Percentiles rank a stretch among this genome's conserved stretches.
Conservation (phyloP, 2,888 invertebrate genomes). For the Melieria crassipennis region DNA sequence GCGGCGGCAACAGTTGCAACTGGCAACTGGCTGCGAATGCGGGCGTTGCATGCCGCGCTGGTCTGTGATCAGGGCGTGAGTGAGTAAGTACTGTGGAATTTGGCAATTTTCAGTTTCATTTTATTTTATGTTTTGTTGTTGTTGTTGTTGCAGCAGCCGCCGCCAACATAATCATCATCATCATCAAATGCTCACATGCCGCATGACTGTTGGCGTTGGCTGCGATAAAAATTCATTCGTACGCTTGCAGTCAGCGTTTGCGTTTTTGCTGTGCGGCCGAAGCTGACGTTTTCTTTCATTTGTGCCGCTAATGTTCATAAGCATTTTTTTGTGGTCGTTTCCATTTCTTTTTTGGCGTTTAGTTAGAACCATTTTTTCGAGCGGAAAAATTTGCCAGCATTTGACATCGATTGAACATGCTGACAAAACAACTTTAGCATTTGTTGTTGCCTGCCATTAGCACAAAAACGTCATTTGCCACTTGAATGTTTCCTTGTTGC, state of each 20-base stretch:
- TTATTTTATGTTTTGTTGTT: too few species aligned
- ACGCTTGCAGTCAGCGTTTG: neutral
- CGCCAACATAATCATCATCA: too few species aligned
- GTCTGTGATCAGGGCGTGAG: too few species aligned
- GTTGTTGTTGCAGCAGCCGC: too few species aligned
- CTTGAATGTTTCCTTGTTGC: neutral
- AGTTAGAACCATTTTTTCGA: neutral
- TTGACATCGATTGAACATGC: constrained; percentile 23
- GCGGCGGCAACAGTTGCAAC: neutral
- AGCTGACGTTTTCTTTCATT: neutral
- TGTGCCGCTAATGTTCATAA: neutral
- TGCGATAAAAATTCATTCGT: neutral
- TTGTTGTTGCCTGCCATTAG: neutral
- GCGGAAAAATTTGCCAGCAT: constrained; percentile 1
- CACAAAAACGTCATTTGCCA: neutral
- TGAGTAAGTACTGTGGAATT: too few species aligned
- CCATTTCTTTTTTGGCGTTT: neutral
- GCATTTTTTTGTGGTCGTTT: neutral
- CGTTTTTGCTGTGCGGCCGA: neutral
- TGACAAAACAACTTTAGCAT: constrained; percentile 15
- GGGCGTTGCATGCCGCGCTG: too few species aligned
- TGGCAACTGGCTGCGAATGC: too few species aligned
- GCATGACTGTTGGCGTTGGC: too few species aligned
- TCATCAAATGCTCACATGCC: too few species aligned
- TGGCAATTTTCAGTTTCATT: too few species aligned